phyloP scores from a whole-genome alignment of 2,797 vertebrate genomes.

The Selene dorsalis region DNA sequence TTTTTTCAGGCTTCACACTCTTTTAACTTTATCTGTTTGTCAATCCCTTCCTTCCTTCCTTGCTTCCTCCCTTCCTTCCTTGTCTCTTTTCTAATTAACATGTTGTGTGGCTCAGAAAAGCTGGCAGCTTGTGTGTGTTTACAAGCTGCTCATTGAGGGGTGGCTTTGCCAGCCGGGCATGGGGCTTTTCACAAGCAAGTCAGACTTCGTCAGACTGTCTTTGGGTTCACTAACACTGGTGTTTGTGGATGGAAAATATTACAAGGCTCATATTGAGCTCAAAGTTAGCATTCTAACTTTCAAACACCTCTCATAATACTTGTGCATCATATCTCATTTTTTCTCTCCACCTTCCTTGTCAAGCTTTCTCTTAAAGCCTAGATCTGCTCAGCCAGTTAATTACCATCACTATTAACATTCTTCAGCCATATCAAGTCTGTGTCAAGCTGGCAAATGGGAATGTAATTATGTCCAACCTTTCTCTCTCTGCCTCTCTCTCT shows the following conservation, averaged over 20 bases:
- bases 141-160: conserved; percentile 67
- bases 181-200: conserved; percentile 35
- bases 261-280: conserved; percentile 2
- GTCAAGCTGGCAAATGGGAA: conserved; percentile 52
- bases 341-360: conserved; percentile 27
- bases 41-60: conserved; percentile 3
- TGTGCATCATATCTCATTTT: conserved; percentile 7
- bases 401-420: conserved; percentile 64
- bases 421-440: conserved; percentile 50
- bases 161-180: conserved; percentile 63
- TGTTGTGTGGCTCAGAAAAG: conserved; percentile 66
- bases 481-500: conserved; percentile 2
- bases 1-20: neutral
- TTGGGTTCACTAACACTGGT: conserved; percentile 8
- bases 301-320: neutral
- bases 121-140: conserved; percentile 67
- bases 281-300: neutral
- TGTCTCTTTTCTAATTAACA: conserved; percentile 64
- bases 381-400: conserved; percentile 55
- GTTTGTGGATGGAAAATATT: neutral
- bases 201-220: conserved; percentile 21
- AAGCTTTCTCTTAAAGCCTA: conserved; percentile 28
- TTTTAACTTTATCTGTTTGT: conserved; percentile 5
- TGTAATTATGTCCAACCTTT: conserved; percentile 55
- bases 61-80: neutral